Conservation (phyloP, 2,113 vertebrate species). For the Spea bombifrons region DNA sequence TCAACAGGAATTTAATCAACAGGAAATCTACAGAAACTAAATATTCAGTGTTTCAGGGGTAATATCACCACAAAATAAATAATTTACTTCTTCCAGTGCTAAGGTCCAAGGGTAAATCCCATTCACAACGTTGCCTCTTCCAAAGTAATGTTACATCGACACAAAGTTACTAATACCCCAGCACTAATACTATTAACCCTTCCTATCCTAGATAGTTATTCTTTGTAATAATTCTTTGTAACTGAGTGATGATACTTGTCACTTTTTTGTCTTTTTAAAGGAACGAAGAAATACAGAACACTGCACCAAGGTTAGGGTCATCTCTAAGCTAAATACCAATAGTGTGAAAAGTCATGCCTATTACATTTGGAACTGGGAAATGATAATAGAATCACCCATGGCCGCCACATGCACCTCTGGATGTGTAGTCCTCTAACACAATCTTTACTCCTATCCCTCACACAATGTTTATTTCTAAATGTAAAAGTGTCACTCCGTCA, state of each 20-base stretch:
- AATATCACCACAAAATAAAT: too few relatives aligned
- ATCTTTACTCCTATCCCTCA: too few relatives aligned
- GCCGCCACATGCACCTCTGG: not conserved
- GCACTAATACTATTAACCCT: slow-evolving; percentile 24
- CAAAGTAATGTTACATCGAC: not conserved
- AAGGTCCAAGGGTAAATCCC: too few relatives aligned
- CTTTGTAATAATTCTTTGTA: not conserved
- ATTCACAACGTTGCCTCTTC: too few relatives aligned
- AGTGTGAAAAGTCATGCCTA: not conserved
- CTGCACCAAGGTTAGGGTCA: slow-evolving; percentile 43
- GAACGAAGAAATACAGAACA: slow-evolving; percentile 38
- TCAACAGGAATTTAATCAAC: too few relatives aligned
- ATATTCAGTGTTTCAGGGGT: too few relatives aligned
- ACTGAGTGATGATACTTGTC: slow-evolving; percentile 8
- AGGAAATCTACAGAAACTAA: too few relatives aligned
- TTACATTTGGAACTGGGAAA: not conserved
- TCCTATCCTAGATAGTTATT: not conserved
- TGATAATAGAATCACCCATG: not conserved
- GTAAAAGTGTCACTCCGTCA: too few relatives aligned
- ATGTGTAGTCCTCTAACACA: not conserved
- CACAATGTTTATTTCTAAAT: too few relatives aligned
- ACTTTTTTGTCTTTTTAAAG: slow-evolving; percentile 42
- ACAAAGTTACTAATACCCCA: not conserved
- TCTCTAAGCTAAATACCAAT: not conserved
- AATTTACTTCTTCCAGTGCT: too few relatives aligned